phyloP scores from a whole-genome alignment of 2,113 vertebrate species.

The Ptilorrhoa leucosticta region DNA sequence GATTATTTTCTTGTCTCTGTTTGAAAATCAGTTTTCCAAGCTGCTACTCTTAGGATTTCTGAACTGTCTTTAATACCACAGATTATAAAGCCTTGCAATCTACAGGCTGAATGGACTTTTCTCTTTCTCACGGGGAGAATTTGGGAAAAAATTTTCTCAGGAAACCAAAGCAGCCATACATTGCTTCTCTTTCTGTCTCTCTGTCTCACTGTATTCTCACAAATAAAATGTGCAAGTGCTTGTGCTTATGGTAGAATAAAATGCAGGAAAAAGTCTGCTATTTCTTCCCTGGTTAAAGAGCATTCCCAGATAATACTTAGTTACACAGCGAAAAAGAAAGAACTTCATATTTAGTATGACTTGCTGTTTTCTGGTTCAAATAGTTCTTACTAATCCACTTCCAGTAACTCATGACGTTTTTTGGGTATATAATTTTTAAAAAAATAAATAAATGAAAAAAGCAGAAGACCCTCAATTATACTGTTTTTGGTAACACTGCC shows the following conservation, averaged over 20 bases:
- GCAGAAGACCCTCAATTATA: neutral
- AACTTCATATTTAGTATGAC: neutral
- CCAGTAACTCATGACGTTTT: neutral
- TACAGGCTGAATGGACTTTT: neutral
- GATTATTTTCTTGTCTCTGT: neutral
- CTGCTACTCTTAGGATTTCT: neutral
- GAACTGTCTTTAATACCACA: neutral
- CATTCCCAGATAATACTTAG: neutral
- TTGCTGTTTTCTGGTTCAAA: neutral
- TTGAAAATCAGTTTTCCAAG: conserved; percentile 4
- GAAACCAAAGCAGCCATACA: neutral
- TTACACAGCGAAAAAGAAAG: neutral
- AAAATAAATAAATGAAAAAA: neutral
- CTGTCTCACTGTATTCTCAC: neutral
- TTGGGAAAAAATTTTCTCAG: neutral
- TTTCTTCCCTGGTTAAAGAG: neutral
- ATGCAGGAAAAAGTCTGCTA: neutral
- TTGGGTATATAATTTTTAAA: neutral
- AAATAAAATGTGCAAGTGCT: neutral
- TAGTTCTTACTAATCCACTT: neutral
- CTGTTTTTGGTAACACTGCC: neutral
- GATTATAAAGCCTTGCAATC: neutral
- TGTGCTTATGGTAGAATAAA: neutral
- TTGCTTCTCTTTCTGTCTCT: neutral
- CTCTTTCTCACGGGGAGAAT: neutral